Evolutionary conservation across 1,140 invertebrate genomes (phyloP), one percentile per base, ranked within the genome.

Genomic region (Bombus polaris): DNA sequence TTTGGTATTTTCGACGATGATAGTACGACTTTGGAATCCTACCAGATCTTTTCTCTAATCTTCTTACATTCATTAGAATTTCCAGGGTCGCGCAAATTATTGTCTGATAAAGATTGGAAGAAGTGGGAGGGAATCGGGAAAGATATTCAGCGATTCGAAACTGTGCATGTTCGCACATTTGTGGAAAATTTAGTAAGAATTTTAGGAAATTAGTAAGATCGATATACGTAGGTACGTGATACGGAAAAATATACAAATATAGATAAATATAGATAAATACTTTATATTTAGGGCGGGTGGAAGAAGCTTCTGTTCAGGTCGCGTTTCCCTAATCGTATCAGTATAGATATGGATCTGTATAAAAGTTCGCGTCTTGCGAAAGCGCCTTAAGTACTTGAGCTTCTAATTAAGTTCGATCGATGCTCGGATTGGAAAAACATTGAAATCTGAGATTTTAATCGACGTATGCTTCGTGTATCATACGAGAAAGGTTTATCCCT

Each of bases 61-160:
- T 53, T 53, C 47, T 53, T 53, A 6, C 15, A 8, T 18, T 22
- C 5, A 0, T 53, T 53, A 22, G 47, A 53, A 22, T 53, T 22
- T 53, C 47, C 5, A 53, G 18, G 8, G 47, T 8, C 18, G 47
- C 47, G 47, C 47, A 18, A 53, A 53, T 22, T 8, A 8, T 22
- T 8, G 18, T 8, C 47, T 0, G 47, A 22, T 8, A 22, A 22
- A 53, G 15, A 59, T 59, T 25, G 0, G 28, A 4, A 28, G 25
- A 0, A 10, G 25, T 59, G 9, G 25, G 0, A 10, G 28, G 10
- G 12, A 59, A 62, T 3, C 1, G 59, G 3, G 0, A 10, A 22
- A 25, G 10, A 35, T 47, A 35, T 53, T 0, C 18, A 47, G 2
- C 8, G 22, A 25, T 25, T 47, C n/a, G 72, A 35, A 18, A 74